A percentile compares a stretch with the other conserved stretches of the same genome.
These are phyloP conservation scores for Catharus bicknelli DNA, from an alignment of 2,113 vertebrate genomes.

Conservation along the genomic window DNA sequence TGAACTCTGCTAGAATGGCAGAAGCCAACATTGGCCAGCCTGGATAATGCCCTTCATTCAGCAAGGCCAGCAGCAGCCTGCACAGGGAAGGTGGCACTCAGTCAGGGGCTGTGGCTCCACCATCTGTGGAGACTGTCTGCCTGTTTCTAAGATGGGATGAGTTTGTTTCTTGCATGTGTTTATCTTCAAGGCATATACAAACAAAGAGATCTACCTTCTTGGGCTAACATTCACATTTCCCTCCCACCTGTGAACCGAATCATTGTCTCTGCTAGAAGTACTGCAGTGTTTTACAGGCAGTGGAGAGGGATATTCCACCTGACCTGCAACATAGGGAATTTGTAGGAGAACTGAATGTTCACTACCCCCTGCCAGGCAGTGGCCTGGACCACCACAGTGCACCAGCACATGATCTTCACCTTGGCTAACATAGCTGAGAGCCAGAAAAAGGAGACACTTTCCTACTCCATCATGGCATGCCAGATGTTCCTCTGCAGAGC, in stretches of 20 bases:
- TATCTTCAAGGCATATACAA: neutral
- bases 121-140: neutral
- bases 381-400: neutral
- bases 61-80: neutral
- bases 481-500: neutral
- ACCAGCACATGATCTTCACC: neutral
- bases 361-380: neutral
- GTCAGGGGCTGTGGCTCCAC: neutral
- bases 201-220: neutral
- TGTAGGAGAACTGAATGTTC: neutral
- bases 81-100: rapidly evolving
- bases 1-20: neutral
- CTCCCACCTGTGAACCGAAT: neutral
- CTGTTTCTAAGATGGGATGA: neutral
- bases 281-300: neutral
- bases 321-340: neutral
- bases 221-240: neutral
- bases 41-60: neutral
- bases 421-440: neutral
- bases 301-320: neutral
- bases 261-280: neutral
- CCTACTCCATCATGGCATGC: neutral
- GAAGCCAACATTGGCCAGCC: neutral
- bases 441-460: neutral
- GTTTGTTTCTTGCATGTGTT: neutral